A percentile compares a stretch with the other conserved stretches of the same genome.
phyloP scores from a whole-genome alignment of 2,797 vertebrate genomes.

The Holocentrus rufus region DNA sequence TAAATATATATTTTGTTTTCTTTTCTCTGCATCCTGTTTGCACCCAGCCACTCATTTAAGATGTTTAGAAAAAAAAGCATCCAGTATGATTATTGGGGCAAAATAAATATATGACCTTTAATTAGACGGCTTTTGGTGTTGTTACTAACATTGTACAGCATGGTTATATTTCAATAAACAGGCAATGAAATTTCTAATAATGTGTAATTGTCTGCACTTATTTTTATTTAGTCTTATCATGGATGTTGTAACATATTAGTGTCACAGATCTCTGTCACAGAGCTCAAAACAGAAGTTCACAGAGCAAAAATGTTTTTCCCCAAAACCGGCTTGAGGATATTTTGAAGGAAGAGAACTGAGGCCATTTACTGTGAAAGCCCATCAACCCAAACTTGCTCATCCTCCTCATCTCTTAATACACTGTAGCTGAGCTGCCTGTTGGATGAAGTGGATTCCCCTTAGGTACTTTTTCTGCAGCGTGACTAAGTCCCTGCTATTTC shows the following conservation, averaged over 20 bases:
- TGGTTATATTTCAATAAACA: background rate
- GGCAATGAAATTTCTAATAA: background rate
- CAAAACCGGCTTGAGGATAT: conserved; percentile 6
- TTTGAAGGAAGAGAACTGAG: conserved; percentile 45
- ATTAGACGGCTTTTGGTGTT: too few species aligned
- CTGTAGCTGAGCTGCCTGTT: conserved; percentile 53
- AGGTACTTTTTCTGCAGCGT: conserved; percentile 61
- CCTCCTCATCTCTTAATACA: conserved; percentile 67
- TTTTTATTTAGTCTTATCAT: too few species aligned
- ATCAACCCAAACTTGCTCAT: conserved; percentile 53
- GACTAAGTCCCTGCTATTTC: conserved; percentile 64
- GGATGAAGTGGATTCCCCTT: conserved; percentile 60
- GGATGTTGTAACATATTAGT: background rate
- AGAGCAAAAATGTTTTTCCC: background rate
- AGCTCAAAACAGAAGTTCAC: background rate
- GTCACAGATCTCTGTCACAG: background rate
- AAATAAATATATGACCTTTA: too few species aligned
- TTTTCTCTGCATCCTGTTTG: too few species aligned
- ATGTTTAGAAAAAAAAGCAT: too few species aligned
- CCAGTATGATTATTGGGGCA: too few species aligned
- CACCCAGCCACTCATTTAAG: too few species aligned
- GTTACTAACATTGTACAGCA: background rate
- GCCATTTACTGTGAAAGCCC: conserved; percentile 61
- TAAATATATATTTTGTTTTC: too few species aligned
- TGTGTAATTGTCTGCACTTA: background rate